Evolutionary conservation across 2,113 vertebrate genomes (phyloP).

Genomic region (Agelaius phoeniceus): DNA sequence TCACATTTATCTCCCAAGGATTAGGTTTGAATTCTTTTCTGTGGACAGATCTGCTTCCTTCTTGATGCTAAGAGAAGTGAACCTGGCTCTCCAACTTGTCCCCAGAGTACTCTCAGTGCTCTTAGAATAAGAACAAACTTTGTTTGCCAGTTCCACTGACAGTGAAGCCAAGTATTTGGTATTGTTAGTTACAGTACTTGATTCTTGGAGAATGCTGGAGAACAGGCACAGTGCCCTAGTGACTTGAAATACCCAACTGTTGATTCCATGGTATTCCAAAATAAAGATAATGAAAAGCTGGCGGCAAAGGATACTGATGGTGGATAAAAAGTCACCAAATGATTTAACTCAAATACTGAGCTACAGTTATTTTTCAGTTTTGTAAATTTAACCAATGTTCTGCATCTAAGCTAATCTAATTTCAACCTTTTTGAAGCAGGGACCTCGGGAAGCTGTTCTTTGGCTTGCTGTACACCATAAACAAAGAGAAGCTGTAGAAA

Average conservation of each 20-base stretch:
- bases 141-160: neutral
- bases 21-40: neutral
- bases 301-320: neutral
- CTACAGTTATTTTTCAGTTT: neutral
- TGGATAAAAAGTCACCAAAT: neutral
- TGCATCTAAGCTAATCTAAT: neutral
- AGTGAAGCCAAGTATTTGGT: neutral
- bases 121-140: neutral
- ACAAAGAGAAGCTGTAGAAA: slow-evolving; percentile 82
- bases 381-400: neutral
- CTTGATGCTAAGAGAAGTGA: neutral
- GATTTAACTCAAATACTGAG: neutral
- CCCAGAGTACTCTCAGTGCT: neutral
- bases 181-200: neutral
- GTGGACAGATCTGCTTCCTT: neutral
- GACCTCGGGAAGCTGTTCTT: slow-evolving; percentile 80
- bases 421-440: slow-evolving; percentile 53
- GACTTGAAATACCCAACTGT: neutral
- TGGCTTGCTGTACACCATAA: slow-evolving; percentile 86
- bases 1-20: neutral
- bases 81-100: neutral
- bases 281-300: neutral
- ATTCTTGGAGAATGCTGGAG: neutral
- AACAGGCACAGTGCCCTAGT: neutral
- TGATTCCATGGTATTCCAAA: neutral